Evolutionary conservation across 23 tunicate species (phyloP), one percentile per base, ranked within the genome.

Genomic region (Ascidia mentula): DNA sequence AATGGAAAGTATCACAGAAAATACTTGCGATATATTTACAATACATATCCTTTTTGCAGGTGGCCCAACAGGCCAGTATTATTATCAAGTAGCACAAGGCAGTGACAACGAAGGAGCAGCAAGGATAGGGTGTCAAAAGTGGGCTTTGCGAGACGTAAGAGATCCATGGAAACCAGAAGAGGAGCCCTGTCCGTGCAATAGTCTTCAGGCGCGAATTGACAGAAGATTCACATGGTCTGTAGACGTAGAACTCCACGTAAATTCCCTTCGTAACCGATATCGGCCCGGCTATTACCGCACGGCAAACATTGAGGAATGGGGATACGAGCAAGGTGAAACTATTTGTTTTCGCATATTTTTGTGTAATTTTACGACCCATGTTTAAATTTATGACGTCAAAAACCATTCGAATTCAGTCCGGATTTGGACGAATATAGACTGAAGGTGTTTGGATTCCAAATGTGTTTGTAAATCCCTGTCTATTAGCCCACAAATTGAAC

Each of bases 21-120:
- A n/a, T n/a, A n/a, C n/a, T n/a, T n/a, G n/a, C n/a, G n/a, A n/a
- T n/a, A n/a, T n/a, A n/a, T n/a, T n/a, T n/a, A n/a, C n/a, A n/a
- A n/a, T n/a, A n/a, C n/a, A n/a, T n/a, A n/a, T n/a, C n/a, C n/a
- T n/a, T n/a, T n/a, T 53, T 53, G 7, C 28, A 74, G 78, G 53
- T 36, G 78, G 78, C 1, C 6, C 46, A 3, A 74, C 37, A 36
- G 78, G 78, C n/a, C 78, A 74, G 37, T 74, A 74, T 17, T 74
- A 5, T 15, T 74, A 74, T 22, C 37, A 74, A 6, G 46, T 74
- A 1, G 38, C 78, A 28, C 18, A 4, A 20, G n/a, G 1, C 53
- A 3, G 22, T 20, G 24, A 26, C 12, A 3, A 53, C 4, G 65
- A 53, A 53, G 12, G 24, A 9, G 65, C 65, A 28, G 65, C 65